A percentile compares a stretch with the other conserved stretches of the same genome.
Evolutionary conservation across 2,797 vertebrate genomes (phyloP).

Genomic region (Tinamus major): DNA sequence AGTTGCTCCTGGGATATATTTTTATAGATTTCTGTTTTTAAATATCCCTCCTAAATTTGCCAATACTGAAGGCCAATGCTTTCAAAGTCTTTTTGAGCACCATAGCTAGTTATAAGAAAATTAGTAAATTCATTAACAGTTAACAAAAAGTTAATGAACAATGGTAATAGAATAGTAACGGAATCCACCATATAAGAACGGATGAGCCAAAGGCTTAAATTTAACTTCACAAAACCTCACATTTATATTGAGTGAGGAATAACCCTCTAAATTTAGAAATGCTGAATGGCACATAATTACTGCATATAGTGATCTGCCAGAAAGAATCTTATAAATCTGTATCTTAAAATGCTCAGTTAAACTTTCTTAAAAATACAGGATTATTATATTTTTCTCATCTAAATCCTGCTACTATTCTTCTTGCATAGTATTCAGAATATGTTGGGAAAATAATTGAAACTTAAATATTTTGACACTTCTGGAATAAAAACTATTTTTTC

Average conservation of each 20-base stretch:
- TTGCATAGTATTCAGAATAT: neutral
- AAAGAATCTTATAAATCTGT: neutral
- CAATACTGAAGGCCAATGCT: neutral
- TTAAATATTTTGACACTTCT: neutral
- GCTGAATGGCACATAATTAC: neutral
- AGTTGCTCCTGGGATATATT: neutral
- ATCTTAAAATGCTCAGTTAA: neutral
- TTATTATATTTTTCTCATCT: neutral
- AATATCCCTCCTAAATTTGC: neutral
- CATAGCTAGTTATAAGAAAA: neutral
- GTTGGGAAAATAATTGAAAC: neutral
- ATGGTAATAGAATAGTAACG: neutral
- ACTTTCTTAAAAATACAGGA: neutral
- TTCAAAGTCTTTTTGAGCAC: neutral
- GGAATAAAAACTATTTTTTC: neutral
- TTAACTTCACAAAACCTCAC: neutral
- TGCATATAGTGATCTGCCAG: neutral
- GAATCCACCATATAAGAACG: neutral
- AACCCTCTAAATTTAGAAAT: neutral
- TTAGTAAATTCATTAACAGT: neutral
- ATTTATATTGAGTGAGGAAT: neutral
- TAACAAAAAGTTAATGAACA: neutral
- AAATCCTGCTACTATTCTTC: neutral
- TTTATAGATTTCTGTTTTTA: neutral
- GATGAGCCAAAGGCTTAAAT: neutral